phyloP scores from a whole-genome alignment of 1,140 invertebrate species.

The Zaprionus vittiger region DNA sequence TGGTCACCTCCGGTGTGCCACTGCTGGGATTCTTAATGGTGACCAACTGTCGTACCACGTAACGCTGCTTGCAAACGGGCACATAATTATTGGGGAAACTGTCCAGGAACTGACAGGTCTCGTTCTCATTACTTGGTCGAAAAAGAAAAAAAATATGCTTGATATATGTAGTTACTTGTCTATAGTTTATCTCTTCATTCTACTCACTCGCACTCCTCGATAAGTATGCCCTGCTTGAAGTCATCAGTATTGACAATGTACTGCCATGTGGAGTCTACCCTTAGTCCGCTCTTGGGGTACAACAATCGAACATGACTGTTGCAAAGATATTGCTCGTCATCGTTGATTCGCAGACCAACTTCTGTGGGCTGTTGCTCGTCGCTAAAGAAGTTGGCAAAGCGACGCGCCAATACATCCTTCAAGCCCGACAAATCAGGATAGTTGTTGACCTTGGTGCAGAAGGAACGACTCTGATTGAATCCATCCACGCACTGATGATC shows the following conservation, averaged over 20 bases:
- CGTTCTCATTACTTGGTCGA: conserved; percentile 40
- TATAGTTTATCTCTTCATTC: not conserved
- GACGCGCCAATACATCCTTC: conserved; percentile 47
- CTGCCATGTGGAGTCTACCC: conserved; percentile 61
- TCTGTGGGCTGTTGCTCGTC: conserved; percentile 55
- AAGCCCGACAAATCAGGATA: conserved; percentile 65
- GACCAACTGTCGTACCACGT: conserved; percentile 75
- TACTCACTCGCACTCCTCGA: conserved; percentile 84
- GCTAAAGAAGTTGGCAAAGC: conserved; percentile 67
- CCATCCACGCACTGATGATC: conserved; percentile 52
- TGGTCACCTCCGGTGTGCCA: conserved; percentile 51
- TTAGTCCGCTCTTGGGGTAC: conserved; percentile 59
- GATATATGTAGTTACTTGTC: not conserved
- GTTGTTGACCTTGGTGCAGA: conserved; percentile 73
- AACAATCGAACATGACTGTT: conserved; percentile 43
- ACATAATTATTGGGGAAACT: conserved; percentile 85
- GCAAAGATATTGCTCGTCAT: conserved; percentile 64
- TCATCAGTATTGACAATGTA: conserved; percentile 75
- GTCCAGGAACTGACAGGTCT: conserved; percentile 75
- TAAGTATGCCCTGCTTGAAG: conserved; percentile 72
- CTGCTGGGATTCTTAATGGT: conserved; percentile 49
- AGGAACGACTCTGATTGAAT: conserved; percentile 55
- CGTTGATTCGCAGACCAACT: conserved; percentile 57
- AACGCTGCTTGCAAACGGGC: conserved; percentile 88
- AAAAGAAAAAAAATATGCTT: not conserved